Evolutionary conservation across 2,113 vertebrate species (phyloP), one percentile per base, ranked within the genome.

Genomic region (Choloepus hoffmanni): DNA sequence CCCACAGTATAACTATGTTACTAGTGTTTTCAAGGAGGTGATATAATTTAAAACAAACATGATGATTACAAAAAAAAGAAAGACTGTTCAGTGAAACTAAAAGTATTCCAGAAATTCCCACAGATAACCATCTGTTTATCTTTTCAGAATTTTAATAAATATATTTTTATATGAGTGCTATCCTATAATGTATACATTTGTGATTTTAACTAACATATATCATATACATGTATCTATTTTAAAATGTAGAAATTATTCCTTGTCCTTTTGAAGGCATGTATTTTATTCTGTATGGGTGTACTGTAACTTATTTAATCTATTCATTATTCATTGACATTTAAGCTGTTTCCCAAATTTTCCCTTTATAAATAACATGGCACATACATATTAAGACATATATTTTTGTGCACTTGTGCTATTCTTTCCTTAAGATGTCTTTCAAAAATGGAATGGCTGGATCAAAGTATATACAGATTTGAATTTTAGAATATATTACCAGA

Each of bases 271-370:
- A 84, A 83, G 83, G 2, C 53, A 43, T 93, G 12, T 1, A 74
- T 93, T 58, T 93, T 74, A 78, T 74, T 84, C 13, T 83, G 1
- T 58, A 16, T 68, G 19, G 16, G 0, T 90, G 2, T 92, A 73
- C 10, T 81, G 10, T 48, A 92, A 85, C 74, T 92, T 77, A 73
- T 68, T 95, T 95, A 72, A 92, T 95, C 36, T 86, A 45, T 72
- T 83, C 48, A 92, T 91, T 95, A 90, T 93, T 94, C 89, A 89
- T 77, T 93, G 92, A 91, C 68, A 94, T 87, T 96, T 96, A 88
- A 93, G 45, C 33, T 96, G 40, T 89, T 92, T 93, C 58, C 78
- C 92, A 5, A 21, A 4, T 40, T 85, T 92, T 92, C 85, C 76
- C 36, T 28, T 90, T 88, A 40, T 92, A 90, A 88, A 12, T 18